These are phyloP conservation scores for Oreochromis mossambicus DNA, from an alignment of 2,797 vertebrate species.

Conservation along the genomic window DNA sequence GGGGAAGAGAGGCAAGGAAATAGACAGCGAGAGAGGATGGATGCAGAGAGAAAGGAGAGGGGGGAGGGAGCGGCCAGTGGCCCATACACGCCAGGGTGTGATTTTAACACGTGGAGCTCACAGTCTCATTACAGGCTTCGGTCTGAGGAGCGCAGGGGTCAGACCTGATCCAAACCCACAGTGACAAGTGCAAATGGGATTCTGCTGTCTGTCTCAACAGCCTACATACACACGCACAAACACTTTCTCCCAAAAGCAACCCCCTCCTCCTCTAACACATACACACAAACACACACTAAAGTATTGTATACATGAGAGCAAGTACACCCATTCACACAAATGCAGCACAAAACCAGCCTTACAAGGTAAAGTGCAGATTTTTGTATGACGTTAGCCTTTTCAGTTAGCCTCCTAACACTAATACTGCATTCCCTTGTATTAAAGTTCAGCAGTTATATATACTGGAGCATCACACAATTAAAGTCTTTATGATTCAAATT, in stretches of 20 bases:
- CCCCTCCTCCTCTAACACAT: slow-evolving; percentile 16
- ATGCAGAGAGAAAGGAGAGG: slow-evolving; percentile 2
- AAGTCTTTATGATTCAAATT: background rate
- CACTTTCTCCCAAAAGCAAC: slow-evolving; percentile 1
- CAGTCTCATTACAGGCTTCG: slow-evolving; percentile 66
- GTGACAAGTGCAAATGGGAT: slow-evolving; percentile 80
- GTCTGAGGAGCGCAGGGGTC: slow-evolving; percentile 68
- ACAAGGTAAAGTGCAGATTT: background rate
- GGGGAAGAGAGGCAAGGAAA: background rate
- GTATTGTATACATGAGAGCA: slow-evolving; percentile 24
- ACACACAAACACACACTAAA: slow-evolving; percentile 14
- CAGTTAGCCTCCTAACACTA: background rate
- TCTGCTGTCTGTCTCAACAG: slow-evolving; percentile 67
- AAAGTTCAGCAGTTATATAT: background rate
- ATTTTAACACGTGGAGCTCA: slow-evolving; percentile 63
- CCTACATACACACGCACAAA: slow-evolving; percentile 17
- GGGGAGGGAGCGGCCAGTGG: slow-evolving; percentile 46
- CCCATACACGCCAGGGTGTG: slow-evolving; percentile 35
- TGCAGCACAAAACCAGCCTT: background rate
- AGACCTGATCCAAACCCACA: slow-evolving; percentile 73
- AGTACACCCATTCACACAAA: slow-evolving; percentile 8
- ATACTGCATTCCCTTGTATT: background rate
- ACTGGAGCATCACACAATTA: background rate
- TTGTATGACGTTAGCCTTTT: background rate
- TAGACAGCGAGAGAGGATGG: background rate